Base-by-base conservation (phyloP, 2,797 vertebrate genomes). In the Hippocampus kuda region DNA sequence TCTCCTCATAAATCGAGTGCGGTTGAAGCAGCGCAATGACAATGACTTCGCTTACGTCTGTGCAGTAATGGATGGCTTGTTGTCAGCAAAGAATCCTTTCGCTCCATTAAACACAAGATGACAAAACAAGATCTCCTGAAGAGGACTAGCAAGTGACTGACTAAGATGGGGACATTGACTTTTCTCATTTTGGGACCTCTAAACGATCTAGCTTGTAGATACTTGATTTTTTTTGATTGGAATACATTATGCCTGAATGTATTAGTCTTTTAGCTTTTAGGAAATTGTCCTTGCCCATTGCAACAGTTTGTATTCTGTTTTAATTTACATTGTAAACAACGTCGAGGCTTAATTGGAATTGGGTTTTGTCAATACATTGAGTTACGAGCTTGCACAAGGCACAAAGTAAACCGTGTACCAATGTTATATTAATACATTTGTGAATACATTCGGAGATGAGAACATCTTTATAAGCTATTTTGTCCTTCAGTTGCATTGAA, bases 41-140 rank as follows among this genome's bases (percentile, higher is more conserved):
- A 76, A 38, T 81, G 75, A 38, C 67, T 72, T 48, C 64, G 70
- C 62, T 68, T 66, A 66, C 75, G 75, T 76, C 82, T 77, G 77
- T 42, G 74, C 79, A 71, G 80, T 77, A 81, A 82, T 77, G 75
- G 76, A 82, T 80, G 77, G 76, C 65, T 67, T 65, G 44, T 73
- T 86, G 85, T 88, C 84, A 83, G 72, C 79, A 81, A 84, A 12
- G 59, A 84, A 85, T 88, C 72, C 68, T 75, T 72, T 81, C 81
- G 79, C 76, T 85, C 78, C 75, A 78, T 80, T 71, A 83, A 82
- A 67, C 75, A 79, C 72, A 61, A 72, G 8, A 59, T 72, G 75
- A 70, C 73, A 75, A 20, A 38, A 68, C 71, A n/a, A 60, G 57
- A 76, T 42, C 53, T 74, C 57, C 68, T 26, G 30, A 59, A 72